Base-by-base conservation (phyloP, 1,140 invertebrate species). In the Diachasma alloeum region DNA sequence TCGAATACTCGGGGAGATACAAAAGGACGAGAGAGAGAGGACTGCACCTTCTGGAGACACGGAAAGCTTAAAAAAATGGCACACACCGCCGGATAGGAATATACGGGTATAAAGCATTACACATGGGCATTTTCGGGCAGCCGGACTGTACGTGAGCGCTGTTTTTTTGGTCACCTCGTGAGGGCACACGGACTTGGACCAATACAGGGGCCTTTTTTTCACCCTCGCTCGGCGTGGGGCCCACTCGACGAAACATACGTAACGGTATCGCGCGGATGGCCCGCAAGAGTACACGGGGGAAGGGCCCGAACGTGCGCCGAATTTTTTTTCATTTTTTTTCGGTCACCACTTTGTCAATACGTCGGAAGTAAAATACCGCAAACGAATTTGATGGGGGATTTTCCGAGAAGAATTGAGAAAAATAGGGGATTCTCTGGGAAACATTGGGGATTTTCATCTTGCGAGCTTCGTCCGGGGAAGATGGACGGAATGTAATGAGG, bases 1-100 rank as follows among this genome's bases (percentile, higher is more conserved):
- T 86, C 84, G 84, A 86, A 87, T 87, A 87, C 83, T 78, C 79
- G 76, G 22, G 22, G 59, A 79, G 75, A 70, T 79, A 82, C 76
- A 82, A 26, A 63, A 63, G 59, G 77, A 79, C 63, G 75, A 79
- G 69, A 53, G 48, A 42, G 67, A 15, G 48, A 72, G 24, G 26
- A 6, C 70, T 72, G 46, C 24, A 31, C 26, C 24, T 56, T 26
- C 24, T 26, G 59, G 59, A 63, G 59, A 63, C 59, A 26, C 4
- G n/a, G 44, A 36, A 59, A 72, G 39, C n/a, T 42, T 42, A 19
- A 70, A 36, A 67, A 17, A 53, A 46, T 10, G 73, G 67, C 31
- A 75, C 4, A 56, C 36, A 37, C 31, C 31, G 6, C 31, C 31
- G 63, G 67, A 37, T 24, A 68, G 48, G 17, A 67, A n/a, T n/a